Evolutionary conservation across 2,113 vertebrate species (phyloP).

Genomic region (Epinephelus fuscoguttatus): DNA sequence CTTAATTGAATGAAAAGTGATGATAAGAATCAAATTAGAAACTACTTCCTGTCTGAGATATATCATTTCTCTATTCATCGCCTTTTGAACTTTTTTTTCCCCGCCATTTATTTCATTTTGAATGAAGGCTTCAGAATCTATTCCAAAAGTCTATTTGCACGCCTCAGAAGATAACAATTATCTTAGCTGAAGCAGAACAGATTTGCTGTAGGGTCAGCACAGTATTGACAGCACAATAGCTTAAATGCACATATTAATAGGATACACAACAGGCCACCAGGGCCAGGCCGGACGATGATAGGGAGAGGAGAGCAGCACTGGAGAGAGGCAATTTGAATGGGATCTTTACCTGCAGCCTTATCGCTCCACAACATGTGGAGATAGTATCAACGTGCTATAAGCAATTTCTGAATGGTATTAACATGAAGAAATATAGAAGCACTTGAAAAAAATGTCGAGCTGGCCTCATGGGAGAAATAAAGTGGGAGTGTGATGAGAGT

Average conservation of each 20-base stretch:
- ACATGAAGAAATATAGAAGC: slow-evolving; percentile 49
- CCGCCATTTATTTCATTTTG: slow-evolving; percentile 35
- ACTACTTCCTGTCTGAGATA: slow-evolving; percentile 8
- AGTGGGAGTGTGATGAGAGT: slow-evolving; percentile 21
- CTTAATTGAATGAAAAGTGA: slow-evolving; percentile 27
- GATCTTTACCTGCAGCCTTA: slow-evolving; percentile 74
- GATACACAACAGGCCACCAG: slow-evolving; percentile 51
- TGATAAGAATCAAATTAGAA: slow-evolving; percentile 23
- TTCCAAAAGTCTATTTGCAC: slow-evolving; percentile 60
- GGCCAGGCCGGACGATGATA: neutral
- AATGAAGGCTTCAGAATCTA: slow-evolving; percentile 54
- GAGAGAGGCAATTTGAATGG: slow-evolving; percentile 46
- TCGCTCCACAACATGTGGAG: slow-evolving; percentile 69
- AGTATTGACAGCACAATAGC: slow-evolving; percentile 60
- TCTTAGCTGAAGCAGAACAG: slow-evolving; percentile 70
- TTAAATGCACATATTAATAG: slow-evolving; percentile 71
- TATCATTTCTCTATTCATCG: slow-evolving; percentile 26
- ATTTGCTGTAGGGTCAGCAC: slow-evolving; percentile 62
- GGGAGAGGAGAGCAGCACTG: slow-evolving; percentile 16
- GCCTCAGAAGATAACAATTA: slow-evolving; percentile 70
- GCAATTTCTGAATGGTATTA: slow-evolving; percentile 65
- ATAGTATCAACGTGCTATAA: slow-evolving; percentile 68
- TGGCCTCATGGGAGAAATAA: neutral
- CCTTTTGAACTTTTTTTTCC: slow-evolving; percentile 5
- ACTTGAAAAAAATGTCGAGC: slow-evolving; percentile 18